Evolutionary conservation across 2,113 vertebrate species (phyloP).

Genomic region (Tachycineta bicolor): DNA sequence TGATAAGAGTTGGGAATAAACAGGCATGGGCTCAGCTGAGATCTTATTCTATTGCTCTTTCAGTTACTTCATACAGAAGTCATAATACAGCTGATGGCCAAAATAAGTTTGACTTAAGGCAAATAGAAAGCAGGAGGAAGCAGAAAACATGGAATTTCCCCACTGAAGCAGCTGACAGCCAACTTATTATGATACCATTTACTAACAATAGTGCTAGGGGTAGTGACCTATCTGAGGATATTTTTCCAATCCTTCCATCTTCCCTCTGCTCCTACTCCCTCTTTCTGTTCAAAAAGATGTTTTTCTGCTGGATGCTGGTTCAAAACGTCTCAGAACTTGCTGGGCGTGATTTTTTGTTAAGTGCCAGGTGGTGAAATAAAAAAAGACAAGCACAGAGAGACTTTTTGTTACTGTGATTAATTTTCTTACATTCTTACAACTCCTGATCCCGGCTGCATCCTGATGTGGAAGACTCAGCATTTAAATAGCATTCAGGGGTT

Average conservation of each 20-base stretch:
- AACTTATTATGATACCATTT: background rate
- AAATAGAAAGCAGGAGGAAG: background rate
- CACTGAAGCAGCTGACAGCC: background rate
- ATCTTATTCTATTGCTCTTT: background rate
- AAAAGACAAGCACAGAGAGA: slow-evolving; percentile 58
- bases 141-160: background rate
- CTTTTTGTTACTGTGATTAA: slow-evolving; percentile 63
- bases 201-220: background rate
- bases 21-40: background rate
- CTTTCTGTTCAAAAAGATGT: background rate
- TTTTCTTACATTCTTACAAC: slow-evolving; percentile 32
- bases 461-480: slow-evolving; percentile 17
- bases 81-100: background rate
- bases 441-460: slow-evolving; percentile 21
- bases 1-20: background rate
- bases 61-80: background rate
- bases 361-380: slow-evolving; percentile 62
- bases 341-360: slow-evolving; percentile 46
- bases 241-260: slow-evolving; percentile 4
- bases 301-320: background rate
- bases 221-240: background rate
- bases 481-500: background rate
- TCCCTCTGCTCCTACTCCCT: background rate
- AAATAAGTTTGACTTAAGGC: background rate
- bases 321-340: background rate